Conservation (phyloP, 2,797 vertebrate genomes). For the Danionella dracula region DNA sequence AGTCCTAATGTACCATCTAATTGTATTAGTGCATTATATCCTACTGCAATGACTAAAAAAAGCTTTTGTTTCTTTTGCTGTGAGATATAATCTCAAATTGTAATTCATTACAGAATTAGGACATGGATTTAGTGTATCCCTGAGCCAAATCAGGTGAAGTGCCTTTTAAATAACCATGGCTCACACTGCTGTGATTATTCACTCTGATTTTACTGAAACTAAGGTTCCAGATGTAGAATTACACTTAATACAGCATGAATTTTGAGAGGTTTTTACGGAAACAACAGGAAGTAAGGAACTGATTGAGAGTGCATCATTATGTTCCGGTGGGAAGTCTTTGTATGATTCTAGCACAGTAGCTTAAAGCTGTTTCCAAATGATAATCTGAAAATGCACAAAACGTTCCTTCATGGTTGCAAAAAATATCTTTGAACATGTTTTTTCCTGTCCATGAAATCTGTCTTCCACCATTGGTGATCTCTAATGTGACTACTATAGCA, state of each 20-base stretch:
- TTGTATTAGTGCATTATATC: background rate
- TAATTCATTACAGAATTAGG: slow-evolving; percentile 18
- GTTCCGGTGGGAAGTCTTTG: slow-evolving; percentile 33
- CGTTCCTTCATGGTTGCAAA: no score
- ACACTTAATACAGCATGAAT: background rate
- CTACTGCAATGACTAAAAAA: background rate
- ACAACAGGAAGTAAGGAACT: background rate
- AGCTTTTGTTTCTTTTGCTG: background rate
- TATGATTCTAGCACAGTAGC: slow-evolving; percentile 36
- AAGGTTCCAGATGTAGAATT: background rate
- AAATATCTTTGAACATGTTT: no score
- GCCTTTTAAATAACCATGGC: background rate
- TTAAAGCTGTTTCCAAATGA: no score
- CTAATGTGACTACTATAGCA: no score
- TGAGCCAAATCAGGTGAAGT: background rate
- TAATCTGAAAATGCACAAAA: no score
- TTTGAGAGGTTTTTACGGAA: slow-evolving; percentile 4
- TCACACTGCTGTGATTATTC: background rate
- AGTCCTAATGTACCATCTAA: background rate
- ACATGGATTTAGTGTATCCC: slow-evolving; percentile 6
- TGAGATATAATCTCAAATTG: slow-evolving; percentile 14
- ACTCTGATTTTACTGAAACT: no score
- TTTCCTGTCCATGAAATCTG: no score
- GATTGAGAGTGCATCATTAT: slow-evolving; percentile 7
- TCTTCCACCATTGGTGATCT: no score